Conservation (phyloP, 2,113 vertebrate genomes). For the Oenanthe oenanthe region DNA sequence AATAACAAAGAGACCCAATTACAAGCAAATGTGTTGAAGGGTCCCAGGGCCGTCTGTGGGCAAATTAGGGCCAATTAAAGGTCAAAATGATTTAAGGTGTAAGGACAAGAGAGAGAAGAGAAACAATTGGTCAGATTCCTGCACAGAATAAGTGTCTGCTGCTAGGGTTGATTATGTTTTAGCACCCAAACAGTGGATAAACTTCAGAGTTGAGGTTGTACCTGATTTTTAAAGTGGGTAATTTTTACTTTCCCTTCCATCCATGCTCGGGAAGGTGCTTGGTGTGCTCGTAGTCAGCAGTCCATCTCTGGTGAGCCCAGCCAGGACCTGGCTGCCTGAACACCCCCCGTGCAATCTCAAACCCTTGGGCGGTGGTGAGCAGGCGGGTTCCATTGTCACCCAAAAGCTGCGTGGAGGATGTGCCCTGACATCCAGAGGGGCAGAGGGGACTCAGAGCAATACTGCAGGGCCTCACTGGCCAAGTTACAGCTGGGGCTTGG, state of each 20-base stretch:
- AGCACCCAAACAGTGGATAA: neutral
- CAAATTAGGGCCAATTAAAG: slow-evolving; percentile 75
- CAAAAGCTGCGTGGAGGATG: fast-evolving
- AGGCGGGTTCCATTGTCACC: neutral
- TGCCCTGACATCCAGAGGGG: neutral
- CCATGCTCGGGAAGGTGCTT: neutral
- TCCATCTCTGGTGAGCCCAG: neutral
- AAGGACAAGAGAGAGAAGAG: slow-evolving; percentile 39
- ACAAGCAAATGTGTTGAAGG: slow-evolving; percentile 73
- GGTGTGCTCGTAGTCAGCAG: neutral
- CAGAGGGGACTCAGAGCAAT: neutral
- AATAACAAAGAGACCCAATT: slow-evolving; percentile 76
- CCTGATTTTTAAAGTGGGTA: neutral
- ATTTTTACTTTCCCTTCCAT: neutral
- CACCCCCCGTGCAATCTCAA: fast-evolving
- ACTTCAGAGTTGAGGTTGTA: neutral
- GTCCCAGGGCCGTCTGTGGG: slow-evolving; percentile 64
- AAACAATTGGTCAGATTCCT: slow-evolving; percentile 59
- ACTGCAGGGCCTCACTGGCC: neutral
- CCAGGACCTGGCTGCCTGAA: fast-evolving
- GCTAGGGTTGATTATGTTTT: neutral
- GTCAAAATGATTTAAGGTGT: slow-evolving; percentile 74
- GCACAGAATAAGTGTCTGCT: neutral
- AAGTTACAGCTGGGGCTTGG: neutral
- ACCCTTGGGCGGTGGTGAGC: neutral